A percentile compares a stretch with the other conserved stretches of the same genome.
phyloP scores from a whole-genome alignment of 2,113 vertebrate species.

The Elachura formosa region DNA sequence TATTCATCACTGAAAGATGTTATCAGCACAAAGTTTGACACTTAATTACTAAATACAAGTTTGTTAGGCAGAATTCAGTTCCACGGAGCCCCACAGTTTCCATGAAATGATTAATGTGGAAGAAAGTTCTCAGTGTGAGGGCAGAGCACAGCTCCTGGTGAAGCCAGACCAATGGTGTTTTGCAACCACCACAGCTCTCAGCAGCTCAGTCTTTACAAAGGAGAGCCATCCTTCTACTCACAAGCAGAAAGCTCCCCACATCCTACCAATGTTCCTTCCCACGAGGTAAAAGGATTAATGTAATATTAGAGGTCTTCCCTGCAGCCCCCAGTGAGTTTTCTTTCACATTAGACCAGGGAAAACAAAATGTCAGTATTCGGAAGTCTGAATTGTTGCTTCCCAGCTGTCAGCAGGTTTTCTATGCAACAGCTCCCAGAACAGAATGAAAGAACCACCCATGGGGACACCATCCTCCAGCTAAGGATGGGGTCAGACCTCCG shows the following conservation, averaged over 20 bases:
- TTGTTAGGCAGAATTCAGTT: not conserved
- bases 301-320: not conserved
- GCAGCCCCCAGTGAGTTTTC: not conserved
- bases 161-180: not conserved
- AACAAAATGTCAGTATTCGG: not conserved
- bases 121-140: not conserved
- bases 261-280: not conserved
- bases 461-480: not conserved
- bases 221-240: not conserved
- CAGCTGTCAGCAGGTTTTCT: not conserved
- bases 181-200: not conserved
- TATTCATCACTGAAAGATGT: not conserved
- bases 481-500: not conserved
- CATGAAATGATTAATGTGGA: not conserved
- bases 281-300: not conserved
- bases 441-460: accelerated
- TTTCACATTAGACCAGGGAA: not conserved
- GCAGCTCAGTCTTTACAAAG: not conserved
- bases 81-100: not conserved
- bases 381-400: not conserved
- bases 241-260: not conserved
- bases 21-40: not conserved
- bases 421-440: not conserved
- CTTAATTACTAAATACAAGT: constrained; percentile 4
- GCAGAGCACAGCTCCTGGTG: not conserved